Base-by-base conservation (phyloP, 1,140 invertebrate genomes). In the Leucophenga varia region DNA sequence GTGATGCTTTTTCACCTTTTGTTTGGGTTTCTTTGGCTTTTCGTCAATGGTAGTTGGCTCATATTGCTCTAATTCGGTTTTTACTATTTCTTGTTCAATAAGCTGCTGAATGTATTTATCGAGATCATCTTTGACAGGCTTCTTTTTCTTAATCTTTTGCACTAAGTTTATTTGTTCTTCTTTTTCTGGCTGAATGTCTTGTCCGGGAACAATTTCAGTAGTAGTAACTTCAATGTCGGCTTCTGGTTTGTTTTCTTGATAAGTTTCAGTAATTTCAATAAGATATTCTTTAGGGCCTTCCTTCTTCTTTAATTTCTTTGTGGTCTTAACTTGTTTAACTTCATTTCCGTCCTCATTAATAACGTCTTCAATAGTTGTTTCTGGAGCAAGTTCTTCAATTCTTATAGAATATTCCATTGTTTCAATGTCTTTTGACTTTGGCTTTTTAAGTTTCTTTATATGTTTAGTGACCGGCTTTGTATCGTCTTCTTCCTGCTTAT, bases 61-160 rank as follows among this genome's bases (percentile, higher is more conserved):
- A 43, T 72, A 75, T 58, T 73, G 55, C 57, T 72, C 68, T 21
- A 75, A 57, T 53, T 75, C 63, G 2, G 77, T 69, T 59, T 72
- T 74, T 4, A 59, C 57, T 25, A 75, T 69, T 71, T 79, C 73
- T 12, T 59, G 55, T 43, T 74, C 64, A 38, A 71, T 69, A 10
- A 75, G 52, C 19, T 60, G 30, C 43, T 74, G 59, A 22, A 75
- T 73, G 14, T 75, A 74, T 37, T 67, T 70, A 41, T 74, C 69
- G 17, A 71, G 47, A 52, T 73, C 59, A n/a, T 69, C 64, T 47
- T 61, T 68, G 1, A 54, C 54, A 2, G 70, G 28, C 32, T 68
- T 72, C 43, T 74, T 75, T 46, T 58, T 59, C 28, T 63, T 69
- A 5, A 59, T 40, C 31, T 72, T 60, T 18, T 74, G 61, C 9